Percentiles rank a stretch among this genome's conserved stretches.
These are phyloP conservation scores for Pedionomus torquatus DNA, from an alignment of 2,113 vertebrate species.

Conservation along the genomic window DNA sequence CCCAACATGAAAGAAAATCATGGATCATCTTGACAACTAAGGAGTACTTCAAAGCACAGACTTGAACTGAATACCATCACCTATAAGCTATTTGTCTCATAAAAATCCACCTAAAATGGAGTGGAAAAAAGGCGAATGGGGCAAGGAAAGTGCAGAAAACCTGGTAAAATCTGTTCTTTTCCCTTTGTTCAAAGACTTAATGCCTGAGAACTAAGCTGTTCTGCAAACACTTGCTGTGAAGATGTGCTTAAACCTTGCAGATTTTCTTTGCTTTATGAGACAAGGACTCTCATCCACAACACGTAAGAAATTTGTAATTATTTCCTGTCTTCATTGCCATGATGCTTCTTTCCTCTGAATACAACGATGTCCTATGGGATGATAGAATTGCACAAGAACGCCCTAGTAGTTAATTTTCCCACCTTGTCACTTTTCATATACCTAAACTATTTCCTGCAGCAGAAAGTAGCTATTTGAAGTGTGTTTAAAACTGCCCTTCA, in stretches of 20 bases:
- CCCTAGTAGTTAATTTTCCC: background rate
- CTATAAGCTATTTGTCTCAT: background rate
- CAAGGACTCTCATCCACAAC: background rate
- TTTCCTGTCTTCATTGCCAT: accelerated
- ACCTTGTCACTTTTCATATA: background rate
- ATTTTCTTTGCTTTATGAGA: background rate
- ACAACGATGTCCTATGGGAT: accelerated
- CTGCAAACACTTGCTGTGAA: background rate
- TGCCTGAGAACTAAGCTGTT: background rate
- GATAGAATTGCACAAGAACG: background rate
- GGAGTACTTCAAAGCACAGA: background rate
- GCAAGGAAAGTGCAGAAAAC: accelerated
- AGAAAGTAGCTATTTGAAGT: background rate
- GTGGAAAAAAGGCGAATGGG: too few relatives aligned
- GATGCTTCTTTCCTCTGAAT: background rate
- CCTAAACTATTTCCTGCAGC: background rate
- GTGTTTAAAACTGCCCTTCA: background rate
- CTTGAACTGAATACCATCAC: background rate
- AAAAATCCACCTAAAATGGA: background rate
- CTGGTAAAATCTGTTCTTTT: background rate
- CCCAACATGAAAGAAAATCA: background rate
- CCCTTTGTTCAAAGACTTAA: background rate
- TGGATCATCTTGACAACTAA: background rate
- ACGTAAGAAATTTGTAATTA: background rate
- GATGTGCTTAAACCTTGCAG: background rate